A percentile compares a stretch with the other conserved stretches of the same genome.
Evolutionary conservation across 2,888 invertebrate genomes (phyloP).

Genomic region (Choristoneura rosaceana): DNA sequence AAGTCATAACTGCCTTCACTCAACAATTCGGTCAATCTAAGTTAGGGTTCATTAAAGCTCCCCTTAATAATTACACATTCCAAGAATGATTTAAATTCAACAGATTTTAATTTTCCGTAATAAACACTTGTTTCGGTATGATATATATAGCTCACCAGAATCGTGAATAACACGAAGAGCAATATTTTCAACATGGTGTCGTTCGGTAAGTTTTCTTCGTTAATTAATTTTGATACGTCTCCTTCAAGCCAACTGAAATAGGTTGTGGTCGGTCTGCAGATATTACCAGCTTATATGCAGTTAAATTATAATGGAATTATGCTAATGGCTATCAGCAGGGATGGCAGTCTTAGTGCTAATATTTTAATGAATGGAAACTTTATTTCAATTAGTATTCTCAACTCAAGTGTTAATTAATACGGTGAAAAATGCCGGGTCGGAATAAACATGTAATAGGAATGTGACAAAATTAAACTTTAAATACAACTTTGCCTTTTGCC

Average conservation of each 20-base stretch:
- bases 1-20: no score
- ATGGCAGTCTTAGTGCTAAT: slow-evolving; percentile 20
- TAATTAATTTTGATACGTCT: neutral
- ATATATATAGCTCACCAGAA: slow-evolving; percentile 32
- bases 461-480: neutral
- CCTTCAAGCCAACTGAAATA: slow-evolving; percentile 44
- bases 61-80: no score
- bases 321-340: slow-evolving; percentile 33
- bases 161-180: slow-evolving; percentile 18
- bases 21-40: no score
- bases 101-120: neutral
- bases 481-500: no score
- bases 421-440: neutral
- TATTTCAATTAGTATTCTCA: slow-evolving; percentile 9
- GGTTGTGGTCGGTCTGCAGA: slow-evolving; percentile 18
- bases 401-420: slow-evolving; percentile 11
- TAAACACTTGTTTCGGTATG: neutral
- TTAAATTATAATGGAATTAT: slow-evolving; percentile 45
- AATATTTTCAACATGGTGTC: slow-evolving; percentile 27
- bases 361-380: slow-evolving; percentile 31
- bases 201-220: neutral
- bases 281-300: slow-evolving; percentile 48
- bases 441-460: neutral
- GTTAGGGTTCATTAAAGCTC: no score
- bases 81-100: neutral